Percentiles rank a stretch among this genome's conserved stretches.
Conservation (phyloP, 2,113 vertebrate species). For the Paratilapia polleni region DNA sequence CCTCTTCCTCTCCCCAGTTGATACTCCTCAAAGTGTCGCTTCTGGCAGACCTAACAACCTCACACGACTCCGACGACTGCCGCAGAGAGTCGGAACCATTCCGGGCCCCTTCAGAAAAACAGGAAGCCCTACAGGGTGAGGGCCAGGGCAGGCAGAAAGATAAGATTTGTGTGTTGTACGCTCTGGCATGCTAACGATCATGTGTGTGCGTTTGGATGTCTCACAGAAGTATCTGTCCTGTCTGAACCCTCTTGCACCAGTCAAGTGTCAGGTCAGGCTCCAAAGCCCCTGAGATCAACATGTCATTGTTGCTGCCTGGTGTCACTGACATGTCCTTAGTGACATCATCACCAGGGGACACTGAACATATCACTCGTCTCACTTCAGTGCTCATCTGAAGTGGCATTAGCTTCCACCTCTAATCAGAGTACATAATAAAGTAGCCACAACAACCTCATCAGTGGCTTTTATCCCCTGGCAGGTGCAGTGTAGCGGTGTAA, state of each 20-base stretch:
- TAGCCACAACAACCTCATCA: constrained; percentile 49
- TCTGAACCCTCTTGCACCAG: constrained; percentile 72
- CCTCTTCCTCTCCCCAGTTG: constrained; percentile 32
- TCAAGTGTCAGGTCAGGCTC: constrained; percentile 72
- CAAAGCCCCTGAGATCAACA: constrained; percentile 67
- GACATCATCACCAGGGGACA: constrained; percentile 70
- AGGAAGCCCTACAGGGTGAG: constrained; percentile 62
- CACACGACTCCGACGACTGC: constrained; percentile 3
- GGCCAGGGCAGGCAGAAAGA: constrained; percentile 62
- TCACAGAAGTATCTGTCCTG: constrained; percentile 58
- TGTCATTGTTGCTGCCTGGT: constrained; percentile 65
- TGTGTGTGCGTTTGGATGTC: background rate
- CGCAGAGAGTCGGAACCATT: constrained; percentile 38
- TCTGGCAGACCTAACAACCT: constrained; percentile 34
- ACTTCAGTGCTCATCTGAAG: constrained; percentile 29
- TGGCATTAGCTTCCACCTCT: constrained; percentile 36
- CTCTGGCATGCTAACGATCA: constrained; percentile 17
- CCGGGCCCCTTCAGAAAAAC: constrained; percentile 60
- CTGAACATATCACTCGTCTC: constrained; percentile 33
- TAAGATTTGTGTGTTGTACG: constrained; percentile 55
- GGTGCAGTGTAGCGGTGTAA: constrained; percentile 33
- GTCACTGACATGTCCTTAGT: constrained; percentile 70
- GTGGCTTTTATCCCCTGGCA: constrained; percentile 23
- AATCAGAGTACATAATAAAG: constrained; percentile 52
- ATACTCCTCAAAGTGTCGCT: constrained; percentile 53